These are phyloP conservation scores for Gavia stellata DNA, from an alignment of 2,113 vertebrate species.

Conservation along the genomic window DNA sequence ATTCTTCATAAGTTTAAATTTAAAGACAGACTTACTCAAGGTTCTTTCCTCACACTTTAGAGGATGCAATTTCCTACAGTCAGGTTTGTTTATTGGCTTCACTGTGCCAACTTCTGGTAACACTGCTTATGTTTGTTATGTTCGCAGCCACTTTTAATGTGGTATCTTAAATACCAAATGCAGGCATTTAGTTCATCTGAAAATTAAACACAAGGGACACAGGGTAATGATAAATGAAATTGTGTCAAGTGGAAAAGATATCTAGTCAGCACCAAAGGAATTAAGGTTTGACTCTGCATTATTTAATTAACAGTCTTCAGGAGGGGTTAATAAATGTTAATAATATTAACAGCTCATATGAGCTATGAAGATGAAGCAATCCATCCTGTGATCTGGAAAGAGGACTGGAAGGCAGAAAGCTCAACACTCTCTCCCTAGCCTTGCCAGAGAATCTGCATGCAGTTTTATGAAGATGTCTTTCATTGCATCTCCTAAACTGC, in stretches of 20 bases:
- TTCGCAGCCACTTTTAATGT: neutral
- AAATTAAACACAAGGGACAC: constrained; percentile 38
- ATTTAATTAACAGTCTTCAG: constrained; percentile 35
- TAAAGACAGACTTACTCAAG: constrained; percentile 23
- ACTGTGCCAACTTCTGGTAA: neutral
- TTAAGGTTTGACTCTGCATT: constrained; percentile 19
- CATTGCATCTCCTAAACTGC: neutral
- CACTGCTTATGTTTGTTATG: neutral
- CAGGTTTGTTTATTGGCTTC: neutral
- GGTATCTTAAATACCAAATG: neutral
- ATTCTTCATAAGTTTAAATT: constrained; percentile 47
- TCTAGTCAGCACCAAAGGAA: constrained; percentile 26
- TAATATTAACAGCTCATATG: neutral
- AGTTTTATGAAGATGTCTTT: neutral
- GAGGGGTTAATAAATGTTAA: constrained; percentile 47
- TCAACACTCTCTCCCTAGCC: neutral
- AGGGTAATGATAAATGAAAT: constrained; percentile 29
- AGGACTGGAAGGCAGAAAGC: neutral
- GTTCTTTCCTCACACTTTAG: neutral
- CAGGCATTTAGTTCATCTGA: neutral
- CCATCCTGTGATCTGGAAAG: neutral
- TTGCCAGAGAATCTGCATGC: neutral
- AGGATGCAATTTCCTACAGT: neutral
- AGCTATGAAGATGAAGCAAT: constrained; percentile 2
- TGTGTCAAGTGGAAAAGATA: constrained; percentile 28